Base-by-base conservation (phyloP, 2,113 vertebrate species). In the Equus przewalskii region DNA sequence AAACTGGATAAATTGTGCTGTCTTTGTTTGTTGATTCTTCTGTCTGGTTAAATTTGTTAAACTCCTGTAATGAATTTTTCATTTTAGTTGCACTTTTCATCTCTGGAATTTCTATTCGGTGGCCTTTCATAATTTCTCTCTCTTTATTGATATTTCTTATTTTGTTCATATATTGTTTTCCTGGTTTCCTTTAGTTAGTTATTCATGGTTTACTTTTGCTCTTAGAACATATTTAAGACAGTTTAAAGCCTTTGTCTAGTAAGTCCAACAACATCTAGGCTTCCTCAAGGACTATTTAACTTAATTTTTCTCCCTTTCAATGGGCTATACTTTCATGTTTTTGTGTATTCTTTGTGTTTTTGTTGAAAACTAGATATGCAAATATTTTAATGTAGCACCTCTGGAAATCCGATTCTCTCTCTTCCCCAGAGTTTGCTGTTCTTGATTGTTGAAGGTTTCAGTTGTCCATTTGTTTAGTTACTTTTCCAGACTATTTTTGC, bases 401-500 rank as follows among this genome's bases (percentile, higher is more conserved):
- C 60, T 79, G 41, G 36, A 92, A 69, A 58, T 92, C 10, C 51
- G 64, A 81, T 82, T 82, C 26, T 76, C 0, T 30, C 28, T 73
- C 44, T 85, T 76, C 21, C 10, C 33, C 41, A 21, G 30, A 64
- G 28, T 67, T 75, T 75, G 24, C 28, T 41, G 7, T 82, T 76
- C 22, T 41, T 94, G 76, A 78, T 41, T 75, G 12, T 91, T 41
- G 0, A 73, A 90, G 75, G n/a, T 65, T 67, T 5, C 26, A 67
- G 0, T 58, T 46, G 26, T 70, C 26, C 64, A 12, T 75, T 26
- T 89, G 60, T 19, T 69, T 91, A 12, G 15, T 84, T 92, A 67
- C 62, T 73, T 72, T 85, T 90, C n/a, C n/a, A 28, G n/a, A 79
- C 44, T 79, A 19, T 22, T 82, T 92, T 75, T 96, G 28, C 28